Evolutionary conservation across 2,797 vertebrate species (phyloP), one percentile per base, ranked within the genome.

Genomic region (Loriculus beryllinus): DNA sequence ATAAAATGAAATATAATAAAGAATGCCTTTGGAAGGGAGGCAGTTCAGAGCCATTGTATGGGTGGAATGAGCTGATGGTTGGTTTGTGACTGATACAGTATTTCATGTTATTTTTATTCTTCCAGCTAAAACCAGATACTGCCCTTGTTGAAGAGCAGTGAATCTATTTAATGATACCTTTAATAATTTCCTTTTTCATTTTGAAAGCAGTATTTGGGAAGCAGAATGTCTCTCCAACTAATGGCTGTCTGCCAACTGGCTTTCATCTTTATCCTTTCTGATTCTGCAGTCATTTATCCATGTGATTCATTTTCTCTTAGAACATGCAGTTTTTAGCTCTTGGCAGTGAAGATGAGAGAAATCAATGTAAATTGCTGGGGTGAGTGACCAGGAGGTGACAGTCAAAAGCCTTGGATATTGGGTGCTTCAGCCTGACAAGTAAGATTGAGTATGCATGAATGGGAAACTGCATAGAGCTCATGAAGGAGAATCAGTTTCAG

Each of bases 301-400:
- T 87, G 68, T 63, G 84, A 93, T 75, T 59, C 54, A 40, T 82
- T 91, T 91, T 60, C 81, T 89, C 62, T 87, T 59, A 89, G 75
- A 86, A 72, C 64, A 93, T 57, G 63, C 57, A 85, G 29, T 28
- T 94, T 94, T 95, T 88, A 95, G 88, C 48, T 89, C 63, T 33
- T 87, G 69, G 65, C 89, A 95, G 48, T 74, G 71, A 71, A 89
- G 75, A 88, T 57, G 68, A 92, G 47, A 85, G 75, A 93, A 85
- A 45, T 92, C 88, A 86, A 63, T 80, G 74, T 95, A 37, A 88
- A 86, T 92, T 86, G 42, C 79, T 78, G 82, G 86, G 82, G 93
- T 96, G 71, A 95, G 47, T 91, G 94, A 87, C 94, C 91, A 80
- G 47, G 76, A 93, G 92, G 85, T 90, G 85, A 95, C 48, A 75